Evolutionary conservation across 2,797 vertebrate genomes (phyloP), one percentile per base, ranked within the genome.

Genomic region (Parambassis ranga): DNA sequence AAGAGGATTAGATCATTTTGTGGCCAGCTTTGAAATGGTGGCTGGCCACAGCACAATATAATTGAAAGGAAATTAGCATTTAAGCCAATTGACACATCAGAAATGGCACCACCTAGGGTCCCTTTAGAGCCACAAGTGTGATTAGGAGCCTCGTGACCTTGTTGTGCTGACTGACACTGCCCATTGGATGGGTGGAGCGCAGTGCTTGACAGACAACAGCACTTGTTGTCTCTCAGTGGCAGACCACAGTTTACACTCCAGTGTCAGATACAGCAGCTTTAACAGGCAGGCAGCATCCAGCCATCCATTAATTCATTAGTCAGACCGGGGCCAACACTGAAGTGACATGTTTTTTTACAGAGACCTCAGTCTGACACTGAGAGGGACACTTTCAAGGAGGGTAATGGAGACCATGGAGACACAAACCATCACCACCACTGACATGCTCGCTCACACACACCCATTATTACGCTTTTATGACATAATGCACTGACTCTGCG

Each of bases 381-480:
- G 72, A 69, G 77, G 66, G 58, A 55, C 18, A 60, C 65, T 68
- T 57, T 50, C 47, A 62, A 9, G 73, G 67, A 28, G 59, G 36
- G 57, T 43, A 58, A 79, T 64, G 71, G 66, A 80, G 41, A 80
- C 46, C 61, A 65, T 30, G 63, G 58, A 74, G 39, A 82, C 65
- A 85, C 50, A 76, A 55, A 81, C 79, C 73, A 74, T 63, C 81
- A 75, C 77, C 80, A 65, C 41, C 63, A 52, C 42, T 37, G 35
- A 53, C 60, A 42, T 53, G 14, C 52, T 48, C 50, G 28, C 48
- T 23, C 67, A 46, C 71, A 78, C 48, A 69, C 55, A 50, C 33
- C 35, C 52, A 8, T 46, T 57, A 55, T 61, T 53, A 75, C 56
- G 74, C 70, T 74, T 74, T 79, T 64, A 79, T 57, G 74, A 56